Base-by-base conservation (phyloP, 2,113 vertebrate species). In the Cyrtonyx montezumae region DNA sequence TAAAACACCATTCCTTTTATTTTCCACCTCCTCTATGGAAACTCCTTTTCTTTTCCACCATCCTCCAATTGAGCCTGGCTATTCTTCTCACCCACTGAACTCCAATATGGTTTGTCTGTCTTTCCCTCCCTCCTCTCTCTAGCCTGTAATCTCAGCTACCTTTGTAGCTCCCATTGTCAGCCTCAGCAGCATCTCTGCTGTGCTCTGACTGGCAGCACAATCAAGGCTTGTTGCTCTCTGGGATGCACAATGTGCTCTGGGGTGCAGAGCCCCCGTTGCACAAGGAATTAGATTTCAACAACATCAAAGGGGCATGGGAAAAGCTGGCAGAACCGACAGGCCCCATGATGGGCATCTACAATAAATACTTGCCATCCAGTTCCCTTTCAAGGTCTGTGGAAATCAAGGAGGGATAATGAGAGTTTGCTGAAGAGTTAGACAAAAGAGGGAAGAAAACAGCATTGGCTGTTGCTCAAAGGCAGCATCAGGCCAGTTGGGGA, bases 191-290 rank as follows among this genome's bases (percentile, higher is more conserved):
- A 49, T 82, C 91, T 95, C 87, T 1, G 3, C 65, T 75, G 56
- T 28, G 76, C 87, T 95, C 80, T 91, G 94, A 91, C 83, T 78
- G 82, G 79, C 91, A 93, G 73, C 94, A 92, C 91, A 95, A 94
- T 95, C 73, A 81, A 73, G 85, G 73, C 76, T 68, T 93, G 81
- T 92, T 94, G 28, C 89, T 87, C 84, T 65, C 79, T 51, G 56
- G 84, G 89, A 83, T 66, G 56, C 22, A 94, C 89, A 91, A 67
- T 80, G 82, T 94, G 73, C 84, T 78, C 82, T 68, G 87, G 37
- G 55, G 82, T 87, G 34, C 23, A 32, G 30, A 91, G 32, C 46
- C 82, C 49, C 75, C 76, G 48, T 78, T 4, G 3, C 90, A 78
- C 45, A 53, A 62, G 73, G 95, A 91, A 91, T 96, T 88, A 91